These are phyloP conservation scores for Cetonia aurata DNA, from an alignment of 2,888 invertebrate species.

Conservation along the genomic window DNA sequence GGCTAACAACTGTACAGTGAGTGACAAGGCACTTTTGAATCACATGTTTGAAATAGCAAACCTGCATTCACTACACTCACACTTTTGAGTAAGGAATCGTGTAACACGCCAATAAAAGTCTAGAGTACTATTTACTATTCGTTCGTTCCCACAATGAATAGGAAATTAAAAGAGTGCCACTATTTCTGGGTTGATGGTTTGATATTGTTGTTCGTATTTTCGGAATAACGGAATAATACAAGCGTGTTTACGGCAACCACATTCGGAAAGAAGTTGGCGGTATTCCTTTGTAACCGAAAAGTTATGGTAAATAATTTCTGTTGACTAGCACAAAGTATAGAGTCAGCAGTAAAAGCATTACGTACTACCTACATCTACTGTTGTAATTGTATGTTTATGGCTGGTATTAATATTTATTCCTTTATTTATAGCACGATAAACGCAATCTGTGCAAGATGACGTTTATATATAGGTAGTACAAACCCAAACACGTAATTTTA, in stretches of 20 bases:
- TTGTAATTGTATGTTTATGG: too few relatives aligned
- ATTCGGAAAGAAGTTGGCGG: background rate
- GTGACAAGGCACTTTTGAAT: background rate
- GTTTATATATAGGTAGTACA: too few relatives aligned
- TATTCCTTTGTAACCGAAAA: conserved; percentile 14
- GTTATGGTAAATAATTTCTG: conserved; percentile 23
- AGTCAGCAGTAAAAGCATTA: too few relatives aligned
- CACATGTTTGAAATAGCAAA: conserved; percentile 20
- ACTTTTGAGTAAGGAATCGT: background rate
- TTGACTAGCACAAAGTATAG: background rate
- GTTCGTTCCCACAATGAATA: conserved; percentile 5
- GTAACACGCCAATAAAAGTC: conserved; percentile 12
- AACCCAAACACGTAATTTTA: too few relatives aligned
- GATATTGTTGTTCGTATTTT: conserved; percentile 1
- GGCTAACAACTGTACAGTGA: too few relatives aligned
- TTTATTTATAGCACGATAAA: too few relatives aligned
- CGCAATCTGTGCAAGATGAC: too few relatives aligned
- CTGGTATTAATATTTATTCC: too few relatives aligned
- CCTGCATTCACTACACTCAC: background rate
- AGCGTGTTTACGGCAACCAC: conserved; percentile 5
- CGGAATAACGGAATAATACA: background rate
- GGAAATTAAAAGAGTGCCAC: background rate
- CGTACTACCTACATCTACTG: too few relatives aligned
- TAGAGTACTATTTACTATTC: conserved; percentile 28
- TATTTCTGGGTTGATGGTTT: conserved; percentile 9